A percentile compares a stretch with the other conserved stretches of the same genome.
phyloP scores from a whole-genome alignment of 1,140 invertebrate species.

The Battus philenor region DNA sequence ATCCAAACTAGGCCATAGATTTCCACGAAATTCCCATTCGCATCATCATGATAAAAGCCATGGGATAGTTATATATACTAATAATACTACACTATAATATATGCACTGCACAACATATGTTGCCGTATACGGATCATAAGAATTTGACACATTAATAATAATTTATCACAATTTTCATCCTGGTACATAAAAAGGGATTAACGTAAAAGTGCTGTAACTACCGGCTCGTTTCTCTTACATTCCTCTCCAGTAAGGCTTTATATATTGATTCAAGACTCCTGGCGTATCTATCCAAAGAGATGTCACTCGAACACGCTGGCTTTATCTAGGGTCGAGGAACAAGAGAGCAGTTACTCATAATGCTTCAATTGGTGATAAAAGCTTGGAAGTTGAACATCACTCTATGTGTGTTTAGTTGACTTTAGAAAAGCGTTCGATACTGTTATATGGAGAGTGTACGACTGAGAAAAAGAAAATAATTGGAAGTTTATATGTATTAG shows the following conservation, averaged over 20 bases:
- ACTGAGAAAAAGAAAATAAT: too few species aligned
- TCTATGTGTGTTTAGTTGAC: not conserved
- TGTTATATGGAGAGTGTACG: too few species aligned
- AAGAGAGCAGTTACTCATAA: not conserved
- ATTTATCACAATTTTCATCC: too few species aligned
- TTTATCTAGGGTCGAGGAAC: too few species aligned
- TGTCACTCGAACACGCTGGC: too few species aligned
- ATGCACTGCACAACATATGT: too few species aligned
- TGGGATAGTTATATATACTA: too few species aligned
- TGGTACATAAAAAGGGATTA: not conserved
- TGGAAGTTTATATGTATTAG: too few species aligned
- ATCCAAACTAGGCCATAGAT: not conserved
- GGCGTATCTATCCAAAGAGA: not conserved
- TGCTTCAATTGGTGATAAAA: not conserved
- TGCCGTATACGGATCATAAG: not conserved
- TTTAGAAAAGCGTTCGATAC: not conserved
- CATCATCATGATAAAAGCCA: too few species aligned
- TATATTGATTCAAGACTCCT: not conserved
- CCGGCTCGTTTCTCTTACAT: not conserved
- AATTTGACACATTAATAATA: not conserved
- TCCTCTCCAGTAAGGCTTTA: not conserved
- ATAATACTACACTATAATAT: too few species aligned
- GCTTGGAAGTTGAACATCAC: too few species aligned
- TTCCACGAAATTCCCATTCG: not conserved
- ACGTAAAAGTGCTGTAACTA: not conserved